Evolutionary conservation across 2,113 vertebrate genomes (phyloP).

Genomic region (Eulemur rufifrons): DNA sequence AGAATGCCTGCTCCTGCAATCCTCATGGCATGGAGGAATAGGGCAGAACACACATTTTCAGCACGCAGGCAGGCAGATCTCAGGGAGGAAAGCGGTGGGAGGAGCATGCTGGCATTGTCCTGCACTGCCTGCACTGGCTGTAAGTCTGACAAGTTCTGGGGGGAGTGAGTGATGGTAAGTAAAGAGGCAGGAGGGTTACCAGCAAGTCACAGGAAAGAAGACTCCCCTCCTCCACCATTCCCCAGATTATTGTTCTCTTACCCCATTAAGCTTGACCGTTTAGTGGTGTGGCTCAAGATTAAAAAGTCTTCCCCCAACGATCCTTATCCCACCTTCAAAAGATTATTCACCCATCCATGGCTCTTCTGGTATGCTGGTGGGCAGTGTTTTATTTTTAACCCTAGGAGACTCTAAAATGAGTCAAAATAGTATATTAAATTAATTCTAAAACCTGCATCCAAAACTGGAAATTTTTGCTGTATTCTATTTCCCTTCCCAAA

Average conservation of each 20-base stretch:
- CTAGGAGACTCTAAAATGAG: not conserved
- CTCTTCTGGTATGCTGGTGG: not conserved
- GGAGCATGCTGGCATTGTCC: not conserved
- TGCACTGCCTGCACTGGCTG: too few relatives aligned
- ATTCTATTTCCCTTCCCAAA: not conserved
- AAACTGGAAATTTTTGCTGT: not conserved
- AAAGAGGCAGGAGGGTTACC: not conserved
- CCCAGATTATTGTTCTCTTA: not conserved
- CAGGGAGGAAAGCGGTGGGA: not conserved
- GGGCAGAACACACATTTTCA: not conserved
- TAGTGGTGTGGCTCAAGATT: not conserved
- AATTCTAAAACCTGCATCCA: not conserved
- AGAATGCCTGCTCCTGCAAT: not conserved
- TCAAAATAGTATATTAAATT: conserved; percentile 16
- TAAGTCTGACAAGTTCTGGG: not conserved
- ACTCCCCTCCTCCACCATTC: not conserved
- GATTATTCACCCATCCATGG: not conserved
- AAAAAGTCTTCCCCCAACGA: not conserved
- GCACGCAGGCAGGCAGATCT: not conserved
- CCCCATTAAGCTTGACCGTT: not conserved
- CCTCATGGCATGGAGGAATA: not conserved
- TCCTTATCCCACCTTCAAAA: not conserved
- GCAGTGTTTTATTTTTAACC: conserved; percentile 41
- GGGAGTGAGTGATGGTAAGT: not conserved
- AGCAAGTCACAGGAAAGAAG: not conserved